Percentiles rank a stretch among this genome's conserved stretches.
These are phyloP conservation scores for Otolemur crassicaudatus DNA, from an alignment of 2,797 vertebrate genomes.

Conservation along the genomic window DNA sequence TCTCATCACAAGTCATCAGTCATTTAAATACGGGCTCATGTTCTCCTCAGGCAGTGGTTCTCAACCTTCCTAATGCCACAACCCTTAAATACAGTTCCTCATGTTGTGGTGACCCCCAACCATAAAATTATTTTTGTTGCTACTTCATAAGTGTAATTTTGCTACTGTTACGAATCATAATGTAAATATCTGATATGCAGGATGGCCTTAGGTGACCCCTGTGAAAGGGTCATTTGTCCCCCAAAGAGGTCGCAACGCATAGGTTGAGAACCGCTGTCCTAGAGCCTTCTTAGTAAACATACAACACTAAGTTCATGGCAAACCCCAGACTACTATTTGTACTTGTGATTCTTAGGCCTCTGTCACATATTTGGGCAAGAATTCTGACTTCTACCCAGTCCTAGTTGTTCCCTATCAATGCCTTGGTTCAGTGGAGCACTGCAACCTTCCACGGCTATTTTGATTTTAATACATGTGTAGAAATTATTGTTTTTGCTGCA, in stretches of 20 bases:
- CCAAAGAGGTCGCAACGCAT: no score
- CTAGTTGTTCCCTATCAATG: background rate
- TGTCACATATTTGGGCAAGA: background rate
- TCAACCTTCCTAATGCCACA: no score
- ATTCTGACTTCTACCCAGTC: background rate
- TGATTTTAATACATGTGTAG: background rate
- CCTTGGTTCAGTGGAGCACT: background rate
- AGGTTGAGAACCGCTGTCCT: background rate
- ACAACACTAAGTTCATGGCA: background rate
- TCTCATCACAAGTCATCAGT: background rate
- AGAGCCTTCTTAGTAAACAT: background rate
- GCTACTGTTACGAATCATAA: no score
- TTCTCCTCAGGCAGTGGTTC: background rate
- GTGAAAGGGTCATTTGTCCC: no score
- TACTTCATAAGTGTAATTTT: no score
- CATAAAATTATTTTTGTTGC: no score
- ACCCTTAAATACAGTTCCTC: no score
- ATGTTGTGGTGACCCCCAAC: no score
- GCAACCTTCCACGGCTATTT: background rate
- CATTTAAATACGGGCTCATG: background rate
- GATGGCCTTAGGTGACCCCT: no score
- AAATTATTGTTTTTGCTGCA: background rate
- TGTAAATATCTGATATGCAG: no score
- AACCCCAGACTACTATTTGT: background rate
- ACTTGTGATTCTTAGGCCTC: background rate